Evolutionary conservation across 2,888 invertebrate genomes (phyloP), one percentile per base, ranked within the genome.

Genomic region (Notodonta dromedarius): DNA sequence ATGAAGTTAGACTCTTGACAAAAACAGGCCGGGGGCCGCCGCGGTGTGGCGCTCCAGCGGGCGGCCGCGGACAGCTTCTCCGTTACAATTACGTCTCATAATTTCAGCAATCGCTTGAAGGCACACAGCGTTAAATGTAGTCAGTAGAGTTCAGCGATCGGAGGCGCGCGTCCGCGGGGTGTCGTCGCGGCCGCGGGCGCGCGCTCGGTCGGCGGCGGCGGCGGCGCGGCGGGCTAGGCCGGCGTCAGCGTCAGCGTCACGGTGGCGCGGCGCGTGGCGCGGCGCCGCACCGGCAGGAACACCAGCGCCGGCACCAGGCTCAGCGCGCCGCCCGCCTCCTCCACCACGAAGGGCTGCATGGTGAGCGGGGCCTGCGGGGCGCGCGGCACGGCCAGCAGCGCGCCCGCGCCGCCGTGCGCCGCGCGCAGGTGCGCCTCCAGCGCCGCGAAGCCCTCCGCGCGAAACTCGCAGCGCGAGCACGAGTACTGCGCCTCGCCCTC

Each of bases 201-300:
- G 82, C 78, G 77, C 79, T 76, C 76, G 78, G 73, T 63, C 73
- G 71, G 70, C 59, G 58, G 58, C 66, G 61, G 63, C 66, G 65
- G 71, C 70, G 76, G 76, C 55, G 55, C 24, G 42, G 16, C 42
- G 56, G 72, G 81, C 93, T 96, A 98, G 94, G 98, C 97, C 83
- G 98, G 98, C 88, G 98, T 98, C 79, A 99, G 96, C 88, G 97
- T 98, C 88, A 99, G 98, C 89, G 98, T 98, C 83, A 98, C 96
- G 78, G 98, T 98, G 79, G 98, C 95, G 77, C 97, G 96, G 84
- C 96, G 96, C 84, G 96, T 96, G 82, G 98, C 96, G 89, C 97
- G 96, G 87, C 97, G 96, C 76, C 97, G 96, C 85, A 99, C 98
- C 70, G 99, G 98, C 93, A 99, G 95, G 94, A 98, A 98, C 89